A percentile compares a stretch with the other conserved stretches of the same genome.
phyloP scores from a whole-genome alignment of 35 echinoderm and acorn worm species.

The Hemicentrotus pulcherrimus region DNA sequence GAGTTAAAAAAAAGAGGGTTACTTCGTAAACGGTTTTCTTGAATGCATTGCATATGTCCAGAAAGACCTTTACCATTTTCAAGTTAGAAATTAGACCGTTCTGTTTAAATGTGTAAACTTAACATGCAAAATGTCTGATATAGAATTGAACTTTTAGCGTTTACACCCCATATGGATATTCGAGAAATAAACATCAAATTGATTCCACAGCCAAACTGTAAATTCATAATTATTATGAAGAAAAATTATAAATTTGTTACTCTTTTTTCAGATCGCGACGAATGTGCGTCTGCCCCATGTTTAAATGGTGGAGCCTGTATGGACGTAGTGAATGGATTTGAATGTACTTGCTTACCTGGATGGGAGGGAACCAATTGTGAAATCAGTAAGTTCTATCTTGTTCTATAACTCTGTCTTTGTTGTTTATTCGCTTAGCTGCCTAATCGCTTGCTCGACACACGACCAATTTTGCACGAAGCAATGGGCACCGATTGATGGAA shows the following conservation, averaged over 20 bases:
- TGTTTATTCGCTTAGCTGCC: too few relatives aligned
- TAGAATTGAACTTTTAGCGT: background rate
- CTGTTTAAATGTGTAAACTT: background rate
- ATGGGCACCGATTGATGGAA: too few relatives aligned
- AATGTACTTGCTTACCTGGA: conserved; percentile 58
- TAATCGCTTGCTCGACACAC: too few relatives aligned
- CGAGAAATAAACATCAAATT: background rate
- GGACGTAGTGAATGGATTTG: conserved; percentile 52
- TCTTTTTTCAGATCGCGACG: conserved; percentile 58
- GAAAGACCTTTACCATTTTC: background rate
- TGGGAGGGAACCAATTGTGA: conserved; percentile 61
- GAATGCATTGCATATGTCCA: background rate
- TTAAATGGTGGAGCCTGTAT: conserved; percentile 58
- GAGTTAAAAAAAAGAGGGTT: too few relatives aligned
- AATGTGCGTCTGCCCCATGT: conserved; percentile 55
- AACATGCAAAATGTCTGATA: background rate
- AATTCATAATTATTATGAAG: background rate
- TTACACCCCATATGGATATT: background rate
- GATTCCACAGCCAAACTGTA: background rate
- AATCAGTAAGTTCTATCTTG: conserved; percentile 29
- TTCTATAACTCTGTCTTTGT: too few relatives aligned
- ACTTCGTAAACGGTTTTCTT: too few relatives aligned
- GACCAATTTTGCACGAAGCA: too few relatives aligned
- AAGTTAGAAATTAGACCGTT: background rate
- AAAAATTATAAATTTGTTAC: background rate